Evolutionary conservation across 2,888 invertebrate genomes (phyloP).

Genomic region (Apamea monoglypha): DNA sequence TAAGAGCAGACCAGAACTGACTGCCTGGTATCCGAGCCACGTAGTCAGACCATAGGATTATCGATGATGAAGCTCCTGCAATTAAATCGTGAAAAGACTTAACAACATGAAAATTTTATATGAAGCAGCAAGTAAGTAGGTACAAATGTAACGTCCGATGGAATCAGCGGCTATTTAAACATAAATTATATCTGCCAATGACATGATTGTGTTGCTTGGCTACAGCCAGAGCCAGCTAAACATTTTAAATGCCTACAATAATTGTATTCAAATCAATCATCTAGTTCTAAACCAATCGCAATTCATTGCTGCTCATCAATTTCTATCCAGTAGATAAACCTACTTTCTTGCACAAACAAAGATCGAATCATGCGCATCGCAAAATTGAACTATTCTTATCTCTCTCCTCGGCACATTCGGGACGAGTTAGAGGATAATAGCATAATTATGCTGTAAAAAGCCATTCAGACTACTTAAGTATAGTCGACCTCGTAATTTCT

Average conservation of each 20-base stretch:
- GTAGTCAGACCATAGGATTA: constrained; percentile 86
- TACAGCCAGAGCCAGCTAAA: background rate
- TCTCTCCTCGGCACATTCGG: background rate
- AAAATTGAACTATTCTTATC: background rate
- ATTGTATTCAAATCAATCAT: background rate
- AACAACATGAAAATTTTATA: background rate
- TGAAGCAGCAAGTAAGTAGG: background rate
- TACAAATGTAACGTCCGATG: background rate
- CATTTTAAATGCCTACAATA: background rate
- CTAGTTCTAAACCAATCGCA: background rate
- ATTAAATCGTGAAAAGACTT: constrained; percentile 13
- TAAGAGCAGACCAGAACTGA: constrained; percentile 85
- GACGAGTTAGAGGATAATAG: background rate
- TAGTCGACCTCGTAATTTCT: background rate
- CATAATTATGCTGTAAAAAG: too few species aligned
- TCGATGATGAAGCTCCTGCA: constrained; percentile 80
- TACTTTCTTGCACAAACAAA: background rate
- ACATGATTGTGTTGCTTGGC: background rate
- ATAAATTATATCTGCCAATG: background rate
- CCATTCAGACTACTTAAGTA: background rate
- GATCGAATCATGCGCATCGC: background rate
- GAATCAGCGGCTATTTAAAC: background rate
- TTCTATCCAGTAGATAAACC: background rate
- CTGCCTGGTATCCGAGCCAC: constrained; percentile 84
- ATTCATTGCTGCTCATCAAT: background rate